These are phyloP conservation scores for Panopea generosa DNA, from an alignment of 2,888 invertebrate genomes.

Conservation along the genomic window DNA sequence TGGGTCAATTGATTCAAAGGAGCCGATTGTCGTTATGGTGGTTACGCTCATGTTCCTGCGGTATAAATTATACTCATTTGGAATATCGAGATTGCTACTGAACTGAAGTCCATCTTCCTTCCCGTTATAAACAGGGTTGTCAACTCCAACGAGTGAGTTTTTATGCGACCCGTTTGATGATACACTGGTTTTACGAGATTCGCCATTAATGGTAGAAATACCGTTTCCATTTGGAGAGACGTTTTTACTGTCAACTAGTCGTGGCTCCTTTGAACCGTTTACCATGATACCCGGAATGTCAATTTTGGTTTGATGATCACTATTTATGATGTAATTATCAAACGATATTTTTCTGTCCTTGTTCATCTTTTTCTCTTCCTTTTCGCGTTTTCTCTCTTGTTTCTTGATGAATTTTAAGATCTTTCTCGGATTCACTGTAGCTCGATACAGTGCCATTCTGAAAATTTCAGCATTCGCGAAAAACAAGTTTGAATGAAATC, in stretches of 20 bases:
- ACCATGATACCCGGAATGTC: slow-evolving; percentile 48
- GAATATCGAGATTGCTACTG: slow-evolving; percentile 31
- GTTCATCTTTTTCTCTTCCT: slow-evolving; percentile 16
- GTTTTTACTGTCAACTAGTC: slow-evolving; percentile 25
- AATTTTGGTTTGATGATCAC: slow-evolving; percentile 9
- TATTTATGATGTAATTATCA: slow-evolving; percentile 10
- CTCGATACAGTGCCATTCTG: slow-evolving; percentile 75
- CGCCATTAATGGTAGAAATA: slow-evolving; percentile 20
- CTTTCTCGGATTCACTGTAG: slow-evolving; percentile 79
- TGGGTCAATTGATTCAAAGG: slow-evolving; percentile 62
- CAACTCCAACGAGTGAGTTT: slow-evolving; percentile 41
- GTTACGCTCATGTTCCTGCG: slow-evolving; percentile 55
- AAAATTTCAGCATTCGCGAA: slow-evolving; percentile 83
- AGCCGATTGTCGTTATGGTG: slow-evolving; percentile 47
- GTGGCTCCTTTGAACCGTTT: slow-evolving; percentile 25
- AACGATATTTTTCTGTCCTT: slow-evolving; percentile 14
- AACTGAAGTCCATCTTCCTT: slow-evolving; percentile 38
- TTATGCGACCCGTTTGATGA: slow-evolving; percentile 34
- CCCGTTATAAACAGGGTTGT: slow-evolving; percentile 59
- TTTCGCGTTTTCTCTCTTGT: slow-evolving; percentile 55
- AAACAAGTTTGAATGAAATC: slow-evolving; percentile 81
- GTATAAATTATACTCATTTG: slow-evolving; percentile 43
- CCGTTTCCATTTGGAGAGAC: slow-evolving; percentile 19
- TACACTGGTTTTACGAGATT: slow-evolving; percentile 19
- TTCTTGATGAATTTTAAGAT: slow-evolving; percentile 76